Base-by-base conservation (phyloP, 1,140 invertebrate species). In the Oncopeltus fasciatus region DNA sequence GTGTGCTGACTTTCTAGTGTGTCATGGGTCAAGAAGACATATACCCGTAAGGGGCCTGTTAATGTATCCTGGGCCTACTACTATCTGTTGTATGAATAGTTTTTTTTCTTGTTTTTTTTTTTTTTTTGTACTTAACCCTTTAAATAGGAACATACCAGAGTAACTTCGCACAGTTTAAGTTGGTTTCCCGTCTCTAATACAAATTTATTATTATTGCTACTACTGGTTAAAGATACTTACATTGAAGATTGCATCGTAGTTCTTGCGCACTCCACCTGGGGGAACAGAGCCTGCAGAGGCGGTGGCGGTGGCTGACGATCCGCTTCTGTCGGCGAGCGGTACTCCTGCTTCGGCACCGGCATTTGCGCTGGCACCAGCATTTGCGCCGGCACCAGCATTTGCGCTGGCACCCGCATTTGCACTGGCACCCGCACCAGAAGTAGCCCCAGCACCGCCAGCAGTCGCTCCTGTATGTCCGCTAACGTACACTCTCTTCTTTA, bases 221-320 rank as follows among this genome's bases (percentile, higher is more conserved):
- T n/a, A n/a, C n/a, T n/a, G n/a, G n/a, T n/a, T n/a, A n/a, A n/a
- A n/a, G n/a, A n/a, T n/a, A n/a, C 33, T 38, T 33, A 33, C 56
- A 58, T 38, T 38, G n/a, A 33, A 31, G 16, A 33, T 24, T 1
- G 28, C 56, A 58, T 58, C 56, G n/a, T 38, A 58, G 28, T 38
- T 58, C 33, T 38, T 33, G 14, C 56, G 33, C 5, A 33, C 56
- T 24, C 28, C 51, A 21, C 18, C 51, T 24, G 24, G n/a, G 3
- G 24, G 47, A 18, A 44, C 49, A 59, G 27, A 47, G 61, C 29
- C 61, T 27, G 57, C 57, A 12, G 57, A 31, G 57, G 57, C 46
- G 1, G 66, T 65, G 31, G 57, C 60, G 65, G 28, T 29, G 46
- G 64, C 66, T 29, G 56, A 66, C 61, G 65, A 61, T 56, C 65